These are phyloP conservation scores for Microcebus lehilahytsara DNA, from an alignment of 2,113 vertebrate species.

Conservation along the genomic window DNA sequence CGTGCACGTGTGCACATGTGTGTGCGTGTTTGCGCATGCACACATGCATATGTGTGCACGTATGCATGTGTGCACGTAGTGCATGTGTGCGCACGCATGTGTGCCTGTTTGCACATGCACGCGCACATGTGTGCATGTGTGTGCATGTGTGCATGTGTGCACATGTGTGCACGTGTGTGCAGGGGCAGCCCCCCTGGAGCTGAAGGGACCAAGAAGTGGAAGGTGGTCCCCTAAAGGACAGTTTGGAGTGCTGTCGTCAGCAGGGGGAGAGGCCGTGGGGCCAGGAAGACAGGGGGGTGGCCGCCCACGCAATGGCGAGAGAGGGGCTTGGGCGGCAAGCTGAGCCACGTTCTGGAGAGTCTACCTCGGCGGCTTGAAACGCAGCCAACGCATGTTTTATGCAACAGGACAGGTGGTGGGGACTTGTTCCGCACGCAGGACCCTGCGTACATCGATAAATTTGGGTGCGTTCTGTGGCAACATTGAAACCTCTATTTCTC, in stretches of 20 bases:
- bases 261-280: neutral
- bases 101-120: too few species aligned
- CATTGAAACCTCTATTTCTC: neutral
- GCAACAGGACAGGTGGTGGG: neutral
- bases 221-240: neutral
- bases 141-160: too few species aligned
- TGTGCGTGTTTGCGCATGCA: too few species aligned
- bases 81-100: too few species aligned
- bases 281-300: neutral
- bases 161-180: too few species aligned
- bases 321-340: neutral
- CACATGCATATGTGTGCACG: too few species aligned
- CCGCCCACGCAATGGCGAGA: neutral
- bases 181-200: neutral
- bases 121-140: too few species aligned
- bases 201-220: neutral
- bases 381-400: neutral
- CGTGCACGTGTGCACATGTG: too few species aligned
- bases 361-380: neutral
- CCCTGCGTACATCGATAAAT: neutral
- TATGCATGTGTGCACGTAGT: fast-evolving
- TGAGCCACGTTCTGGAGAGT: neutral
- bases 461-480: neutral
- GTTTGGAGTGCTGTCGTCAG: neutral
- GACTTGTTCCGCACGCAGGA: neutral